Base-by-base conservation (phyloP, 2,797 vertebrate genomes). In the Fratercula arctica region DNA sequence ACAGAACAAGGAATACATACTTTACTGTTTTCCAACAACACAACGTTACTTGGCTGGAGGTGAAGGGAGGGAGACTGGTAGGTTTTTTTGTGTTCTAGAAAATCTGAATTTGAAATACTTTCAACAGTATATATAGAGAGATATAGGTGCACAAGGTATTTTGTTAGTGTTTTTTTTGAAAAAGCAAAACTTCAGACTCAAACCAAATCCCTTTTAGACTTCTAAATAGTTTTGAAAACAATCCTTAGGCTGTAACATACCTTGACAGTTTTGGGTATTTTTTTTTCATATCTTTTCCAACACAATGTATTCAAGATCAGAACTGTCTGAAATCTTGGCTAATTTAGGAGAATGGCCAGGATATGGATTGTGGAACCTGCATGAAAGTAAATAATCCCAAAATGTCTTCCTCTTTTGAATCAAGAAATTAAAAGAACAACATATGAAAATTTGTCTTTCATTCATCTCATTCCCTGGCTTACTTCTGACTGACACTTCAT, bases 181-280 rank as follows among this genome's bases (percentile, higher is more conserved):
- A 73, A 82, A 85, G 1, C 5, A 59, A 46, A 81, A 31, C 25
- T 51, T 68, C 17, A 70, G 16, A 24, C 3, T 70, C 43, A 77
- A 63, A 45, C 0, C 0, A n/a, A 56, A 64, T 16, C 15, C 3
- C 2, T 67, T 92, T 85, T 53, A 51, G 20, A 46, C 1, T 72
- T 93, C 6, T 53, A 63, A 25, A 64, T 3, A 54, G 28, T 33
- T 87, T 70, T 54, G 57, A 45, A 51, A 45, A 41, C 9, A 68
- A 23, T 48, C 19, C 20, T 53, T 24, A 37, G 12, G 6, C 29
- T 60, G 9, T 45, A 33, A 53, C 23, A 33, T 17, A 13, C 6
- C 14, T 54, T 59, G 13, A 69, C 19, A 68, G 4, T 6, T 72
- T 56, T 18, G 5, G 1, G 0, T 2, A 0, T 0, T 4, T 72